These are phyloP conservation scores for Calameuta pallipes DNA, from an alignment of 2,888 invertebrate species.

Conservation along the genomic window DNA sequence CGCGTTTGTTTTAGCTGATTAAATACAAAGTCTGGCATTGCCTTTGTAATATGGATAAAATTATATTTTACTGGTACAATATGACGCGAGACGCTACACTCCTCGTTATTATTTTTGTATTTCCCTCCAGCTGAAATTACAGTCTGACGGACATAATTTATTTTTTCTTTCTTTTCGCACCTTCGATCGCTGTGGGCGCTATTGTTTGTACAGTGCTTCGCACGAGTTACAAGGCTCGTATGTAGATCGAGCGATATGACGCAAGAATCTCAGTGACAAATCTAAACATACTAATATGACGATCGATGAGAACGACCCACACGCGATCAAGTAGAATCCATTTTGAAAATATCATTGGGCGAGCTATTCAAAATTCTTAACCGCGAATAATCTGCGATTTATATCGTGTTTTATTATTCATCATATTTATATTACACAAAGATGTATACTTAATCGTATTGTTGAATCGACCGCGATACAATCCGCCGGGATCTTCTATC, in stretches of 20 bases:
- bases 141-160: neutral
- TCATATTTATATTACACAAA: slow-evolving; percentile 62
- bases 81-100: neutral
- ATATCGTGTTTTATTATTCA: slow-evolving; percentile 54
- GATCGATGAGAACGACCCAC: neutral
- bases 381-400: slow-evolving; percentile 32
- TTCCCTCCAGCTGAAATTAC: neutral
- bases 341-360: neutral
- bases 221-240: neutral
- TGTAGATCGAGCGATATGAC: neutral
- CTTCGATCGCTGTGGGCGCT: neutral
- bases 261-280: neutral
- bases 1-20: neutral
- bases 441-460: slow-evolving; percentile 59
- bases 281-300: neutral
- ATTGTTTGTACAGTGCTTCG: neutral
- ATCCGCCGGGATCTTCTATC: slow-evolving; percentile 46
- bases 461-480: slow-evolving; percentile 56
- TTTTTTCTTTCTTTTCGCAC: neutral
- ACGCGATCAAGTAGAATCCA: neutral
- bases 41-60: neutral
- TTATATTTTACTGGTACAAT: neutral
- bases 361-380: neutral
- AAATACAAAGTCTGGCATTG: neutral
- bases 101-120: neutral